A percentile compares a stretch with the other conserved stretches of the same genome.
phyloP scores from a whole-genome alignment of 2,888 invertebrate genomes.

The Tigriopus californicus region DNA sequence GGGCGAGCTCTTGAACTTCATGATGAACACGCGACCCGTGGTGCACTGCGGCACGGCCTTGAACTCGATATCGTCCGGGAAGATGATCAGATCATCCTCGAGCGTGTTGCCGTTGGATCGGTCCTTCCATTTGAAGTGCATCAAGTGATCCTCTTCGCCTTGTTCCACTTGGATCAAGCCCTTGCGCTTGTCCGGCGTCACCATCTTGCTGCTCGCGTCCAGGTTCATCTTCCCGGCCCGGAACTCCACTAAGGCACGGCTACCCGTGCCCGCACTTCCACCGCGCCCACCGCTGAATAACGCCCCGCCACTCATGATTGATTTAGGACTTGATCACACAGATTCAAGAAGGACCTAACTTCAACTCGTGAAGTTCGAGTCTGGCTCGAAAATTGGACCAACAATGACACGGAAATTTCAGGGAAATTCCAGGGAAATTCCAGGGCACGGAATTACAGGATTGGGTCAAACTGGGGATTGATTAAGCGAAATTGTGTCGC shows the following conservation, averaged over 20 bases:
- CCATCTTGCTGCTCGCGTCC: slow-evolving; percentile 59
- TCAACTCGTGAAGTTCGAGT: no score
- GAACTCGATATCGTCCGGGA: slow-evolving; percentile 97
- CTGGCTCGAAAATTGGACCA: no score
- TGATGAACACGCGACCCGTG: slow-evolving; percentile 81
- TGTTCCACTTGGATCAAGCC: slow-evolving; percentile 38
- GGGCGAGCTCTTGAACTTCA: slow-evolving; percentile 85
- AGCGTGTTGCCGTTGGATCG: slow-evolving; percentile 76
- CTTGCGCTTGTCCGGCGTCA: slow-evolving; percentile 82
- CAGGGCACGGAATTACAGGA: no score
- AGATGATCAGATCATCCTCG: slow-evolving; percentile 91
- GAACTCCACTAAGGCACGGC: slow-evolving; percentile 77
- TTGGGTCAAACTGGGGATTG: no score
- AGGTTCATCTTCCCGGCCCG: slow-evolving; percentile 87
- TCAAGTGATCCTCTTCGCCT: slow-evolving; percentile 64
- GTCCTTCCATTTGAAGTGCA: slow-evolving; percentile 99
- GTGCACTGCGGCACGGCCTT: slow-evolving; percentile 83
- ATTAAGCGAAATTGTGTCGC: no score
- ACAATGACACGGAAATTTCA: no score
- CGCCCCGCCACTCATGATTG: neutral
- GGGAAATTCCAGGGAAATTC: no score
- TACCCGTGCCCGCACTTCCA: slow-evolving; percentile 38
- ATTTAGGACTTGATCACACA: no score
- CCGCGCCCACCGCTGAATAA: neutral
- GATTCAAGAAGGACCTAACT: no score